Base-by-base conservation (phyloP, 2,113 vertebrate species). In the Nasalis larvatus region DNA sequence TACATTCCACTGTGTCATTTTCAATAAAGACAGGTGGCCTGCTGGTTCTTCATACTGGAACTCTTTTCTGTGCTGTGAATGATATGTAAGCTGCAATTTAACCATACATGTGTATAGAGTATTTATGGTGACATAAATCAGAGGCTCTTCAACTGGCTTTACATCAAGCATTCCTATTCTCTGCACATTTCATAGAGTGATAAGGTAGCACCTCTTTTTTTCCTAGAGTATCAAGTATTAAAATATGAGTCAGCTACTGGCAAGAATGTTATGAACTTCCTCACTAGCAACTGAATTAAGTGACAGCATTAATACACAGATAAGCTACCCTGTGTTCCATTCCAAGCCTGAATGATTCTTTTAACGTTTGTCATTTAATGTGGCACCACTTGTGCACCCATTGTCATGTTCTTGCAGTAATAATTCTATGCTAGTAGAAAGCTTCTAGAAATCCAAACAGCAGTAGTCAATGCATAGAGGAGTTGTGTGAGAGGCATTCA, bases 231-330 rank as follows among this genome's bases (percentile, higher is more conserved):
- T 23, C 52, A 56, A 89, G 25, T 95, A 97, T 98, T 98, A 98
- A 95, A 97, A 98, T 98, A 93, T 97, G 86, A 98, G 83, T 98
- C 95, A 97, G 95, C 94, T 96, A 98, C 92, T 95, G 84, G 56
- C 86, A 93, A 98, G 97, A 98, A 97, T 98, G 94, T 97, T 98
- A 98, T 97, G 97, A 97, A 98, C 90, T 96, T 97, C 97, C 92
- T 97, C 93, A 63, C 96, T 98, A 98, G 96, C 88, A 98, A 95
- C 83, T 96, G 89, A 94, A 97, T 98, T 98, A 98, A 98, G 96
- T 89, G 85, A 68, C 63, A 96, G 81, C 32, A 77, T 93, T 97
- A 98, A 98, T 93, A 92, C 95, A 86, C 60, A 95, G 91, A 98
- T 97, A 98, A 98, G 82, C 80, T 97, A 80, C 87, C 86, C 95